phyloP scores from a whole-genome alignment of 2,888 invertebrate genomes.

The Tridacna gigas region DNA sequence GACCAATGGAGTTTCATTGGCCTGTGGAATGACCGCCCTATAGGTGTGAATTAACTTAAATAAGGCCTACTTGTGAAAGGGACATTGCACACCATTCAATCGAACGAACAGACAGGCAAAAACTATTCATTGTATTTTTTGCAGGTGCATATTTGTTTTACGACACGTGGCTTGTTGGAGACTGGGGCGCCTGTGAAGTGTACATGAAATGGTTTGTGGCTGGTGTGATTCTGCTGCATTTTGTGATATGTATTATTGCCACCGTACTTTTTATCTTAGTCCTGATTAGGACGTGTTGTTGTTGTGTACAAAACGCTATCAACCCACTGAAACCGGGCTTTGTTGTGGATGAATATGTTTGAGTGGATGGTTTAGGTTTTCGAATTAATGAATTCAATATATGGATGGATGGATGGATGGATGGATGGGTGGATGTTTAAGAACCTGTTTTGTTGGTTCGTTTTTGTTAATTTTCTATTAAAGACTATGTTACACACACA shows the following conservation, averaged over 20 bases:
- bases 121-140: background rate
- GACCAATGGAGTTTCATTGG: too few species aligned
- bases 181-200: slow-evolving; percentile 33
- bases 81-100: too few species aligned
- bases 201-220: slow-evolving; percentile 41
- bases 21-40: too few species aligned
- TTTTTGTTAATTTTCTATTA: too few species aligned
- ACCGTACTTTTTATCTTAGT: slow-evolving; percentile 40
- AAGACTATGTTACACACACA: too few species aligned
- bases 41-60: too few species aligned
- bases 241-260: slow-evolving; percentile 33
- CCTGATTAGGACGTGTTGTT: slow-evolving; percentile 45
- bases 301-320: slow-evolving; percentile 45
- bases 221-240: slow-evolving; percentile 41
- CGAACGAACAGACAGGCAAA: too few species aligned
- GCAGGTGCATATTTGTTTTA: slow-evolving; percentile 44
- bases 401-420: background rate
- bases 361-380: background rate
- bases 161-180: slow-evolving; percentile 36
- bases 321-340: slow-evolving; percentile 42
- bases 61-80: too few species aligned
- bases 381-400: too few species aligned
- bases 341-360: slow-evolving; percentile 16
- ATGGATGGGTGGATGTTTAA: background rate
- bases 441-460: background rate